Base-by-base conservation (phyloP, 2,113 vertebrate species). In the Acanthochromis polyacanthus region DNA sequence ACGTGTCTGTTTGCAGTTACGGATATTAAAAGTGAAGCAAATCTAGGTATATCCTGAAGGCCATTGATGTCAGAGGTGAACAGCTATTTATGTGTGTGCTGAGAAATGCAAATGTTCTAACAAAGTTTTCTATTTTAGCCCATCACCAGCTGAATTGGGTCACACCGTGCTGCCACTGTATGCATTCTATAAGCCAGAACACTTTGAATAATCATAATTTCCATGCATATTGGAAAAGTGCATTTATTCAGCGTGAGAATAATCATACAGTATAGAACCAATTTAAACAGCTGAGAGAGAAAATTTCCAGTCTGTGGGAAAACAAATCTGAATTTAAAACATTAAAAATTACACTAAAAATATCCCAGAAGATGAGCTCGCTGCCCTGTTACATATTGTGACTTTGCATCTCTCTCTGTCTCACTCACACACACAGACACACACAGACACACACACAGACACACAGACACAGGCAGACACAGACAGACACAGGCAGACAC, bases 281-380 rank as follows among this genome's bases (percentile, higher is more conserved):
- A 57, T 78, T 81, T 58, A 4, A 74, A 75, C n/a, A 59, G 23
- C 60, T 68, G 8, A 16, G 10, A 40, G 38, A 36, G 15, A 55
- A 83, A 60, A 63, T 52, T 48, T 85, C 48, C 16, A 40, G n/a
- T 59, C 81, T 14, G 68, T 14, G 5, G 19, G 36, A 58, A 81
- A 81, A 38, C 38, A 73, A 75, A 84, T 78, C 10, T 25, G 16
- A 51, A 81, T 77, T 57, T 45, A 25, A 72, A 53, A 64, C 36
- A 65, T 75, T 50, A 28, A 69, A 68, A 84, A 70, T 56, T 30
- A 76, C 46, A 38, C 53, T 32, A 59, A 69, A 32, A 85, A 77
- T 52, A 68, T 76, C 66, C 58, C 43, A 45, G 58, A 30, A 19
- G 45, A 71, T 30, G 20, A 61, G 63, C 51, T 25, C 32, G 58